phyloP scores from a whole-genome alignment of 1,140 invertebrate species.

The Lepidotrigona ventralis region DNA sequence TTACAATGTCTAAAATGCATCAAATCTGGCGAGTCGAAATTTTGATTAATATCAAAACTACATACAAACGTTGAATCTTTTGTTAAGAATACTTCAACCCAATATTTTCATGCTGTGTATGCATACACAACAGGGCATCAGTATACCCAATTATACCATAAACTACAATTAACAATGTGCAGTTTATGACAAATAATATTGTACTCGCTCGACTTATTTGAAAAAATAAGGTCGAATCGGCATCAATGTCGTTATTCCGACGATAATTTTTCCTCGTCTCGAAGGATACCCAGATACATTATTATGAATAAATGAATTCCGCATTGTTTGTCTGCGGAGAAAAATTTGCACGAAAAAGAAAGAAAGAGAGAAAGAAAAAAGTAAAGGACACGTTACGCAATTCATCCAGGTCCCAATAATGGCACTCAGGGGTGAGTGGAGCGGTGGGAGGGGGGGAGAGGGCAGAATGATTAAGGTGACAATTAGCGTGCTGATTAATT shows the following conservation, averaged over 20 bases:
- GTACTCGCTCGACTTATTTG: neutral
- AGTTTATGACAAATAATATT: neutral
- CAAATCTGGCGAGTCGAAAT: too few species aligned
- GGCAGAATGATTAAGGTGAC: conserved; percentile 3
- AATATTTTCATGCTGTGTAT: too few species aligned
- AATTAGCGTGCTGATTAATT: conserved; percentile 29
- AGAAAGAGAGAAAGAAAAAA: neutral
- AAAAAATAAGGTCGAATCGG: neutral
- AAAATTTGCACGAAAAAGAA: neutral
- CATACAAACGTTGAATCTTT: too few species aligned
- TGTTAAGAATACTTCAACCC: too few species aligned
- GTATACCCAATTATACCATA: neutral
- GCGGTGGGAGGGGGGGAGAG: too few species aligned
- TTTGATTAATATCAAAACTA: too few species aligned
- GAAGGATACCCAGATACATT: neutral
- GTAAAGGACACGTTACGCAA: neutral
- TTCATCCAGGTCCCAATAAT: neutral
- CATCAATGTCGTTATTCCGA: neutral
- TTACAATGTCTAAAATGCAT: too few species aligned
- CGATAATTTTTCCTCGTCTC: neutral
- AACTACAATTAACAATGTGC: neutral
- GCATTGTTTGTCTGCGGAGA: neutral
- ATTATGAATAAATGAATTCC: neutral
- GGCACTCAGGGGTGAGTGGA: neutral
- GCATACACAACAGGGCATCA: neutral